Evolutionary conservation across 2,888 invertebrate genomes (phyloP), one percentile per base, ranked within the genome.

Genomic region (Blastobasis lacticolella): DNA sequence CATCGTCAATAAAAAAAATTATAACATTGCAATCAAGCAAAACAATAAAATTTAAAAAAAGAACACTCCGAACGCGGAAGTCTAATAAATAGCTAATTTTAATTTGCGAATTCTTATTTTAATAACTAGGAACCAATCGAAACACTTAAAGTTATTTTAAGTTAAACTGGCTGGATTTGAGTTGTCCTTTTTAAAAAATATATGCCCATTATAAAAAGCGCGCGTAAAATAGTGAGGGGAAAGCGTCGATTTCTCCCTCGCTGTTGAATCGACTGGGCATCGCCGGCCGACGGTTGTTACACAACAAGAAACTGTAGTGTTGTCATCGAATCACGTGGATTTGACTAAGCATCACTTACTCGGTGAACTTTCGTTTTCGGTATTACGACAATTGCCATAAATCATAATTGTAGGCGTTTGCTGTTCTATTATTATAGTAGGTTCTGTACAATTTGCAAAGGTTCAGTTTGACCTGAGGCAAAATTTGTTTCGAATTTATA

Each of bases 171-270:
- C 8, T 10, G 23, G 7, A 45, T n/a, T 37, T 37, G 36, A 6
- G 37, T 8, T n/a, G 46, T 3, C 9, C 8, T n/a, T 5, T 8
- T 46, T 10, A 44, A 37, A 9, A 43, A 10, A 43, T 37, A 37
- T 43, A 44, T 50, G 38, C 36, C 6, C 10, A 8, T 6, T 8
- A 23, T 9, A 50, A 50, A 44, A 38, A 47, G 1, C 36, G 45
- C 40, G 44, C 10, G 6, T 23, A 23, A 23, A 23, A 10, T 50
- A 50, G 53, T 53, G 50, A 41, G 50, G 53, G 53, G 53, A 53
- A 53, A 53, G 53, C 45, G 53, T 50, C 53, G 53, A 50, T 53
- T 50, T 53, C 53, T 50, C 53, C 53, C 38, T 41, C 48, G 36
- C 8, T 48, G 37, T 10, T 6, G 45, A 37, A 45, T 48, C 46